Evolutionary conservation across 1,140 invertebrate species (phyloP).

Genomic region (Drosophila prosaltans): DNA sequence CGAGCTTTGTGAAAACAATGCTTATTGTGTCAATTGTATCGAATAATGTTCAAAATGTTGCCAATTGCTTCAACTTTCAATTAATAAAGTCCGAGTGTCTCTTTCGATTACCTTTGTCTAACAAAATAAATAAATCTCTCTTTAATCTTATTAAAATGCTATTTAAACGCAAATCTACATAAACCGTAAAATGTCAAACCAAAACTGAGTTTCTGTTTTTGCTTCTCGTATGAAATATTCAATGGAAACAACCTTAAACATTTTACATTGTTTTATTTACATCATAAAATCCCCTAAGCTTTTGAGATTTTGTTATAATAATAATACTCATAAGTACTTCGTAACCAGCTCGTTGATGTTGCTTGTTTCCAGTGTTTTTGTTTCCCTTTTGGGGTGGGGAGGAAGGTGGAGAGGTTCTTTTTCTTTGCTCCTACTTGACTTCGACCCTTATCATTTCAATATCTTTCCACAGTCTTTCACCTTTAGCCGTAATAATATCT

Average conservation of each 20-base stretch:
- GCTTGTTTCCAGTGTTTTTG: neutral
- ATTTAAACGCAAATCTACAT: neutral
- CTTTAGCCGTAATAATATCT: slow-evolving; percentile 28
- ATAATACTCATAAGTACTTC: slow-evolving; percentile 6
- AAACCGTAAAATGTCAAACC: neutral
- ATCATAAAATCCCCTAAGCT: neutral
- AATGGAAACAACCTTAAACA: neutral
- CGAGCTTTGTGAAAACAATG: no score
- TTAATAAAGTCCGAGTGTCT: no score
- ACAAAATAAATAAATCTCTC: no score
- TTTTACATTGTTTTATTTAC: slow-evolving; percentile 2
- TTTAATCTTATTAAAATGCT: no score
- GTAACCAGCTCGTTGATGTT: slow-evolving; percentile 8
- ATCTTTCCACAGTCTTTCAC: slow-evolving; percentile 17
- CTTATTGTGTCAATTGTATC: no score
- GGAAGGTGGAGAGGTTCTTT: neutral
- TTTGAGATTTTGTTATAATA: slow-evolving; percentile 9
- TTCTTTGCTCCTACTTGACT: neutral
- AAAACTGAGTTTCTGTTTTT: neutral
- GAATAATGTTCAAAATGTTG: no score
- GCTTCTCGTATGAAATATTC: neutral
- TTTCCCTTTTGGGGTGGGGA: neutral
- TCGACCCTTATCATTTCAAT: slow-evolving; percentile 17
- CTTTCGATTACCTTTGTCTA: no score
- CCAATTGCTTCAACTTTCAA: no score